Base-by-base conservation (phyloP, 1,140 invertebrate species). In the Temnothorax nylanderi region DNA sequence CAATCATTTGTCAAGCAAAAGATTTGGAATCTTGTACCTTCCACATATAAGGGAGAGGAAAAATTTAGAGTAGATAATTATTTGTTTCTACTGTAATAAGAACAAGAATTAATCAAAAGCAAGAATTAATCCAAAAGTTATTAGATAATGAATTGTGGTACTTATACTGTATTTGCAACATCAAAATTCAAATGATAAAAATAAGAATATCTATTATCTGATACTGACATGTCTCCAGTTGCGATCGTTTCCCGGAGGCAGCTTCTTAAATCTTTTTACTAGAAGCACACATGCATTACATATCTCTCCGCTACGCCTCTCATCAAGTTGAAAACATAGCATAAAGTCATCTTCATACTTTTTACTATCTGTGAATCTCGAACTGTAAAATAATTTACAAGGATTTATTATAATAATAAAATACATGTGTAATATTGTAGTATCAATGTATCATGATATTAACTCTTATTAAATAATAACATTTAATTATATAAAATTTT, bases 251-350 rank as follows among this genome's bases (percentile, higher is more conserved):
- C 97, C 98, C 34, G 96, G 94, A 18, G 98, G 98, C 81, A 98
- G 94, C 91, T 98, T 98, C 94, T 98, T 98, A 96, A 97, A 98
- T 78, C 98, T 94, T 93, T 98, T 98, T 0, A 98, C 98, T 62
- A 98, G 94, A 26, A 98, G 95, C 1, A 98, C 98, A 94, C 98
- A 98, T 6, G 98, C 98, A 96, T 98, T 98, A 94, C 98, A 98
- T 85, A 98, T 98, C 94, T 98, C 98, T 11, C 98, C 98, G 62
- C 97, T 96, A 26, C 98, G 96, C 51, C 96, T 96, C 91, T 98
- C 97, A 67, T 97, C 96, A 41, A 98, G 96, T 93, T 97, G 96
- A 94, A 98, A 98, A 94, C 98, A 98, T 91, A 97, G 96, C 91
- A 98, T 96, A 94, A 98, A 98, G 93, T 98, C 98, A 86, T 97